Base-by-base conservation (phyloP, 1,140 invertebrate genomes). In the Drosophila ercepeae region DNA sequence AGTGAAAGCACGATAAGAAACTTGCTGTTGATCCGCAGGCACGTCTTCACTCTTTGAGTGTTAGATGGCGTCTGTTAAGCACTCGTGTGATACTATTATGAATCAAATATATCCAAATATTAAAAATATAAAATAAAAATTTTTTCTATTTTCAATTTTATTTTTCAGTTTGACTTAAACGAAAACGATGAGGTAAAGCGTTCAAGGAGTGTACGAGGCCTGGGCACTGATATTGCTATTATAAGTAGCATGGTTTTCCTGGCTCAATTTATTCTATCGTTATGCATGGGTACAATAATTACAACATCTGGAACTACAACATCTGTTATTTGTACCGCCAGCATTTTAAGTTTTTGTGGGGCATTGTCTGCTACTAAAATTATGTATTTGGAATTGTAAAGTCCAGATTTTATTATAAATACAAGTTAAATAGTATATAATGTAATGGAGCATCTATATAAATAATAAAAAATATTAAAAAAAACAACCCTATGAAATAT, bases 171-270 rank as follows among this genome's bases (percentile, higher is more conserved):
- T 92, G 94, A 95, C 78, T 92, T 93, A 39, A 93, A 90, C 70
- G 92, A 81, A 67, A 93, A 91, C 49, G 94, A 91, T 39, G 92
- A 92, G 84, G 92, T 77, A 14, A 93, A 92, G 54, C 89, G 90
- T 7, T 91, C 84, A 27, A 91, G 83, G 25, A 93, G 94, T 65
- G 92, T 95, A 1, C 94, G 98, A 9, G 98, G 98, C 1, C 92
- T 99, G 6, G 98, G 98, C 1, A 99, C 98, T 0, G 98, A 99
- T 89, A 94, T 99, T 0, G 97, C 97, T 0, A 95, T 98, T 54
- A 96, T 99, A 16, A 97, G 97, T 71, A 97, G 96, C 75, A 98
- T 98, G 96, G 97, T 99, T 1, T 99, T 99, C 91, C 93, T 98
- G 36, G 98, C 97, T 0, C 98, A 99, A 92, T 97, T 99, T 75